phyloP scores from a whole-genome alignment of 2,797 vertebrate species.

The Alosa sapidissima region DNA sequence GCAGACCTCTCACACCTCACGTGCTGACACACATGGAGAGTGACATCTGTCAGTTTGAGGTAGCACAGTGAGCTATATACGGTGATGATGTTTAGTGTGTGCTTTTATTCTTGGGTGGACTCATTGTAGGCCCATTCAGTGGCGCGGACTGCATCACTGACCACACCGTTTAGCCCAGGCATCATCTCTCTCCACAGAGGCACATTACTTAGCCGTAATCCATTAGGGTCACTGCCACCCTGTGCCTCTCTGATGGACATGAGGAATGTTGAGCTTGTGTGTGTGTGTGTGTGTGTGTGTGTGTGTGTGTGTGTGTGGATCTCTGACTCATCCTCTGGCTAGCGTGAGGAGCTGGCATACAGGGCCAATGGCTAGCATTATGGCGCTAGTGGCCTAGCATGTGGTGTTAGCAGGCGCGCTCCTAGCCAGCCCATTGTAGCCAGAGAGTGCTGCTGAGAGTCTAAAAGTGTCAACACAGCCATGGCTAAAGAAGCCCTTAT shows the following conservation, averaged over 20 bases:
- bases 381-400: background rate
- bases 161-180: background rate
- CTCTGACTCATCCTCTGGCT: conserved; percentile 1
- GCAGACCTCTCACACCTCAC: background rate
- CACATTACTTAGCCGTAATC: background rate
- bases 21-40: background rate
- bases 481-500: conserved; percentile 52
- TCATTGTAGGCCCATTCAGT: background rate
- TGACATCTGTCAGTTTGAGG: background rate
- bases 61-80: background rate
- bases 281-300: conserved; percentile 45
- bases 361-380: background rate
- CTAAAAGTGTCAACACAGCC: conserved; percentile 53
- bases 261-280: conserved; percentile 31
- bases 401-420: background rate
- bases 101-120: background rate
- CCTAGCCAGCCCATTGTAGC: background rate
- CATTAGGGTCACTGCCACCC: background rate
- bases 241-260: background rate
- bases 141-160: background rate
- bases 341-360: background rate
- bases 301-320: conserved; percentile 43
- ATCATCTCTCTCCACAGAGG: background rate
- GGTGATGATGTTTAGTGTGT: background rate
- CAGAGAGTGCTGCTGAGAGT: conserved; percentile 2